Evolutionary conservation across 2,888 invertebrate species (phyloP).

Genomic region (Leptogaster cylindrica): DNA sequence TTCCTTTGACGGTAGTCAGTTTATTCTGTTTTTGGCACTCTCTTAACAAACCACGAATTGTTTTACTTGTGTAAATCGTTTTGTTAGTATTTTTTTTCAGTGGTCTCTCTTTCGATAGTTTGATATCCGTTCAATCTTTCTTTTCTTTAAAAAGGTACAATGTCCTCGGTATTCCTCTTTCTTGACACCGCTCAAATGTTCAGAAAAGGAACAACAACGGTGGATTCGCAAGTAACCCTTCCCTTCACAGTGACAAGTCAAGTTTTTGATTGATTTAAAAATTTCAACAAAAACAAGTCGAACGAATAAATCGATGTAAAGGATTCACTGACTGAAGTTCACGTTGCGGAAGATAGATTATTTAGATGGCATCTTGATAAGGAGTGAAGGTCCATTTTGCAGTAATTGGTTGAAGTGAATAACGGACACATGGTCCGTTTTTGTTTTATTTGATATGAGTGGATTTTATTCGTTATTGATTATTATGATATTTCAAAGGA

Average conservation of each 20-base stretch:
- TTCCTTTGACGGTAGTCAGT: not conserved
- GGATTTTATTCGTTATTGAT: too few relatives aligned
- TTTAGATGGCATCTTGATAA: too few relatives aligned
- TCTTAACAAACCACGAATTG: conserved; percentile 4
- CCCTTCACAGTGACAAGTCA: conserved; percentile 8
- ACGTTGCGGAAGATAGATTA: too few relatives aligned
- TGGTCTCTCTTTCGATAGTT: conserved; percentile 1
- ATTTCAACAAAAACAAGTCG: too few relatives aligned
- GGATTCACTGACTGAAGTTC: too few relatives aligned
- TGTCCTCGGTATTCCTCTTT: conserved; percentile 19
- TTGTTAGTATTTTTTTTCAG: not conserved
- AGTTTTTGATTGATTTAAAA: conserved; percentile 18
- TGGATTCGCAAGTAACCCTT: not conserved
- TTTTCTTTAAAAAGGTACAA: conserved; percentile 9
- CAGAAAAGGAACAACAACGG: conserved; percentile 1
- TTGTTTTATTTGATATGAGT: too few relatives aligned
- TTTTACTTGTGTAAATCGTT: not conserved
- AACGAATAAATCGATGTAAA: too few relatives aligned
- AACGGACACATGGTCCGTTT: too few relatives aligned
- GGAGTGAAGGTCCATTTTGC: too few relatives aligned
- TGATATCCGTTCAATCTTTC: not conserved
- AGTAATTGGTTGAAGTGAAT: too few relatives aligned
- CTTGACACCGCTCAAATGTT: not conserved
- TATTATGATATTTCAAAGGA: too few relatives aligned
- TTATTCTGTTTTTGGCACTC: conserved; percentile 9